A percentile compares a stretch with the other conserved stretches of the same genome.
Conservation (phyloP, 2,113 vertebrate genomes). For the Nestor notabilis region DNA sequence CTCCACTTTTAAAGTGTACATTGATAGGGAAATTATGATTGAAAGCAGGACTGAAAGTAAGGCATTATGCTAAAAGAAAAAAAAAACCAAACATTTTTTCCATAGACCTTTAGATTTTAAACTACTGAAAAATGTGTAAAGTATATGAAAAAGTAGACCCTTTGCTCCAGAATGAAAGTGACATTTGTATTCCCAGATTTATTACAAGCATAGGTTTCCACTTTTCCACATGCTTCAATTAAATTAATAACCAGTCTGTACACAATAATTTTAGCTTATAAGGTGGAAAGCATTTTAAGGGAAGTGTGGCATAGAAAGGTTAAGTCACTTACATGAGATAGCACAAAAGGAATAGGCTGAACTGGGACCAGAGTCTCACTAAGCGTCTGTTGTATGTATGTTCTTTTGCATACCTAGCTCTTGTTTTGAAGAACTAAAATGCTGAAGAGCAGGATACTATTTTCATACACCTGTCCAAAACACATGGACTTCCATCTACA, state of each 20-base stretch:
- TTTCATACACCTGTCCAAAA: neutral
- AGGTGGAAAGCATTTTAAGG: neutral
- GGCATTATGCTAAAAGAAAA: neutral
- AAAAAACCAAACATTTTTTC: neutral
- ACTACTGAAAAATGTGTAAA: neutral
- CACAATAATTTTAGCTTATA: neutral
- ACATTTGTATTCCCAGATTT: neutral
- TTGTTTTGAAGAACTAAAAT: neutral
- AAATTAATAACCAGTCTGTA: neutral
- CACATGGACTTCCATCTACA: neutral
- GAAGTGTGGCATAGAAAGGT: neutral
- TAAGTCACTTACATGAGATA: neutral
- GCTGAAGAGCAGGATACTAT: neutral
- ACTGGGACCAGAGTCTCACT: neutral
- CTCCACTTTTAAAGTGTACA: neutral
- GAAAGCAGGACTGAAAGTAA: neutral
- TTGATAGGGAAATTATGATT: neutral
- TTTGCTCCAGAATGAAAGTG: neutral
- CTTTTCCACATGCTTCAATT: neutral
- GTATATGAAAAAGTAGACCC: neutral
- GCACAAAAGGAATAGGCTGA: neutral
- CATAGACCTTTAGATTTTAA: neutral
- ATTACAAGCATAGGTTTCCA: neutral
- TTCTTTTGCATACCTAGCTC: neutral
- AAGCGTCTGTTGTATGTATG: neutral